A percentile compares a stretch with the other conserved stretches of the same genome.
Conservation (phyloP, 2,888 invertebrate species). For the Drosophila mayaguana region DNA sequence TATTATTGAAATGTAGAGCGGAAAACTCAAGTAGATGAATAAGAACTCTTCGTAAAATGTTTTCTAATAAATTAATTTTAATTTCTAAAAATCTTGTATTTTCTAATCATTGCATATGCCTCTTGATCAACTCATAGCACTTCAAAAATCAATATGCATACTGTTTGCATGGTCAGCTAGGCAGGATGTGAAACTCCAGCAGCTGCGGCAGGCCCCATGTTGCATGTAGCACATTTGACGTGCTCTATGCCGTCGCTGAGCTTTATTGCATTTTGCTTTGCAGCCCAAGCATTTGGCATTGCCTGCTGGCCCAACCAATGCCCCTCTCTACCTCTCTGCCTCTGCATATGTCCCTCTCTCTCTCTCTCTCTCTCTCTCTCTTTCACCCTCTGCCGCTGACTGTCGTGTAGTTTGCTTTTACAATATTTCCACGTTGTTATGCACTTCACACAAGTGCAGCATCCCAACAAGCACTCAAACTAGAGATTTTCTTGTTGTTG, state of each 20-base stretch:
- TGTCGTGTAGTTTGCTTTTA: conserved; percentile 69
- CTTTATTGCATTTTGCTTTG: conserved; percentile 64
- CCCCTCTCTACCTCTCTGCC: background rate
- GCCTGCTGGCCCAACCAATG: background rate
- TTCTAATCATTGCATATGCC: background rate
- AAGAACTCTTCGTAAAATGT: background rate
- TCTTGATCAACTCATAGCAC: background rate
- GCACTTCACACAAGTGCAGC: conserved; percentile 74
- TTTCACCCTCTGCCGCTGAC: conserved; percentile 1
- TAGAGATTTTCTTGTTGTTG: conserved; percentile 42
- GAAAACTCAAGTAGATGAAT: background rate
- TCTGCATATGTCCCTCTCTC: background rate
- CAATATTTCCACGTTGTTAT: conserved; percentile 79
- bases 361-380: background rate
- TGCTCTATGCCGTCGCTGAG: conserved; percentile 47
- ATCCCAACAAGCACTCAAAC: conserved; percentile 61
- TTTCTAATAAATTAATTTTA: background rate
- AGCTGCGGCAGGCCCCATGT: conserved; percentile 15
- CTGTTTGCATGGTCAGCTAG: conserved; percentile 53
- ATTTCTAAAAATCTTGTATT: background rate
- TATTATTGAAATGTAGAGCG: background rate
- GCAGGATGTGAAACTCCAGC: conserved; percentile 27
- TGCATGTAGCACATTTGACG: conserved; percentile 25
- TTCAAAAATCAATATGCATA: conserved; percentile 67
- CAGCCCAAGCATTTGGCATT: conserved; percentile 47